phyloP scores from a whole-genome alignment of 2,888 invertebrate genomes.

The Tenthredo notha region DNA sequence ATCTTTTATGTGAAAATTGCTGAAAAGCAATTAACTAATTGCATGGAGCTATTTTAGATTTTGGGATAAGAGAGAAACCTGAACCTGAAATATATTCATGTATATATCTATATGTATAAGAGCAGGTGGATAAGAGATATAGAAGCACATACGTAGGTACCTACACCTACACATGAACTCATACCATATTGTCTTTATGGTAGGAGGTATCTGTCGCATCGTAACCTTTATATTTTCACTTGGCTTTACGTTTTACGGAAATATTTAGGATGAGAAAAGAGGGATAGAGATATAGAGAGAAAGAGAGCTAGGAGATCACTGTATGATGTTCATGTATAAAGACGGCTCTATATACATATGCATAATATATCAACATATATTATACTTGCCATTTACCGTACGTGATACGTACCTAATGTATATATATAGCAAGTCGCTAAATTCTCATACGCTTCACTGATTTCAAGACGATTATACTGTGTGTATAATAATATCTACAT shows the following conservation, averaged over 20 bases:
- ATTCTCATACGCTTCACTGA: conserved; percentile 4
- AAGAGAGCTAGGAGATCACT: background rate
- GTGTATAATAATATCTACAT: background rate
- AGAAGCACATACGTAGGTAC: background rate
- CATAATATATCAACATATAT: background rate
- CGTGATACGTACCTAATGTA: background rate
- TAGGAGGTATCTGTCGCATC: conserved; percentile 1
- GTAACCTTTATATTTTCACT: conserved; percentile 20
- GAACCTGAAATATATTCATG: background rate
- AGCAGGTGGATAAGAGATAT: too few species aligned
- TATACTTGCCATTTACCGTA: background rate
- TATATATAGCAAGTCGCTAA: conserved; percentile 6
- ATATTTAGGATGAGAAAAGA: background rate
- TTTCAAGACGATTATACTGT: background rate
- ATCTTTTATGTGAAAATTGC: background rate
- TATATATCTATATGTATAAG: background rate
- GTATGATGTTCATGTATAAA: background rate
- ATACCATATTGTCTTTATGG: background rate
- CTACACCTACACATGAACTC: background rate
- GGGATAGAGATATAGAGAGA: background rate
- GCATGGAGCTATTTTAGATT: background rate
- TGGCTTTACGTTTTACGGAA: background rate
- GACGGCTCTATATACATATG: background rate
- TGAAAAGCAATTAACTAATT: background rate
- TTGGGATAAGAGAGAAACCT: background rate